phyloP scores from a whole-genome alignment of 2,113 vertebrate species.

The Cheilinus undulatus region DNA sequence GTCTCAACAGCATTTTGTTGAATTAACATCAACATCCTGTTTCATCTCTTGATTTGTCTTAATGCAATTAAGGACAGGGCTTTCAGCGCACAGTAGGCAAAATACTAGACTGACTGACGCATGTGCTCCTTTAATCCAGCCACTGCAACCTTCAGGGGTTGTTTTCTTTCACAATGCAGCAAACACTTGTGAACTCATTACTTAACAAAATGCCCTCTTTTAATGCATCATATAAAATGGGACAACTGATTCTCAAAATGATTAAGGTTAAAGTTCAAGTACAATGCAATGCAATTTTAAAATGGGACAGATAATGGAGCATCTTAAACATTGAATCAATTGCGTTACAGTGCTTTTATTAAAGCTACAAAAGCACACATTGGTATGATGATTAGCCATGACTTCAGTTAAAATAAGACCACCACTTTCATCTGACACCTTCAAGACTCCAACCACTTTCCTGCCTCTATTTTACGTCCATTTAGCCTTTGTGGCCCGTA shows the following conservation, averaged over 20 bases:
- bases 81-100: neutral
- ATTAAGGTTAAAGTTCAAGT: too few relatives aligned
- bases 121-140: constrained; percentile 34
- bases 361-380: too few relatives aligned
- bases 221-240: too few relatives aligned
- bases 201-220: too few relatives aligned
- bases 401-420: constrained; percentile 24
- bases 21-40: neutral
- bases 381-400: neutral
- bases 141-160: constrained; percentile 11
- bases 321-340: too few relatives aligned
- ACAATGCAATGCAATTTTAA: too few relatives aligned
- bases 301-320: too few relatives aligned
- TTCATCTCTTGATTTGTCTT: neutral
- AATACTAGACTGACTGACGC: too few relatives aligned
- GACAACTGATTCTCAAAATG: too few relatives aligned
- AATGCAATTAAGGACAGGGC: neutral
- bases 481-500: constrained; percentile 62
- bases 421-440: constrained; percentile 32
- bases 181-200: too few relatives aligned
- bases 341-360: too few relatives aligned
- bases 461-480: constrained; percentile 55
- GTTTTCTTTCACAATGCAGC: neutral
- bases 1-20: too few relatives aligned
- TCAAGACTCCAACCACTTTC: constrained; percentile 21